These are phyloP conservation scores for Peromyscus nudipes DNA, from an alignment of 2,797 vertebrate genomes.

Conservation along the genomic window DNA sequence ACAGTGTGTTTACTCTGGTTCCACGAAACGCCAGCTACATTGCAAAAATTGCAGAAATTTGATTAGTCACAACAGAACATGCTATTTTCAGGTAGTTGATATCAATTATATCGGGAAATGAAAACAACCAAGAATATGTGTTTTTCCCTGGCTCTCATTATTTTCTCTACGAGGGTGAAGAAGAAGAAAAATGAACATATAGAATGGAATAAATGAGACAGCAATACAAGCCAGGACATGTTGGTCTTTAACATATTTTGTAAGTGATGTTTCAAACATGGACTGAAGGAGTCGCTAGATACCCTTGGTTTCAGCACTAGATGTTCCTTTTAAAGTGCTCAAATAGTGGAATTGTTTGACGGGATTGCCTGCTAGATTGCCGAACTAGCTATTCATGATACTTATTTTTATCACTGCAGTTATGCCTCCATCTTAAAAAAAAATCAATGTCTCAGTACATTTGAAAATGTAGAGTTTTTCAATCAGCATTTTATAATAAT, in stretches of 20 bases:
- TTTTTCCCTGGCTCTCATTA: conserved; percentile 40
- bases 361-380: conserved; percentile 88
- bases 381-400: conserved; percentile 90
- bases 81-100: not conserved
- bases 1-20: conserved; percentile 59
- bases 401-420: conserved; percentile 89
- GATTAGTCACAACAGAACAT: conserved; percentile 51
- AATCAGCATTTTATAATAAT: conserved; percentile 78
- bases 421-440: conserved; percentile 86
- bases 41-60: conserved; percentile 57
- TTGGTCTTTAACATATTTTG: conserved; percentile 73
- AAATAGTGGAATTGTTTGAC: conserved; percentile 87
- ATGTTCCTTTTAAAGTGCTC: conserved; percentile 86
- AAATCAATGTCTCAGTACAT: conserved; percentile 83
- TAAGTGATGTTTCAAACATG: conserved; percentile 84
- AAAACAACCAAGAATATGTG: conserved; percentile 47
- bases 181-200: conserved; percentile 68
- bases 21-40: not conserved
- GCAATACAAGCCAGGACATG: conserved; percentile 75
- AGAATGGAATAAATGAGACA: conserved; percentile 79
- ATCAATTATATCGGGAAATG: conserved; percentile 67
- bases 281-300: conserved; percentile 93
- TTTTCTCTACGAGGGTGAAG: conserved; percentile 72
- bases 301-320: conserved; percentile 88
- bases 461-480: conserved; percentile 80